Evolutionary conservation across 2,888 invertebrate species (phyloP).

Genomic region (Orthosia gracilis): DNA sequence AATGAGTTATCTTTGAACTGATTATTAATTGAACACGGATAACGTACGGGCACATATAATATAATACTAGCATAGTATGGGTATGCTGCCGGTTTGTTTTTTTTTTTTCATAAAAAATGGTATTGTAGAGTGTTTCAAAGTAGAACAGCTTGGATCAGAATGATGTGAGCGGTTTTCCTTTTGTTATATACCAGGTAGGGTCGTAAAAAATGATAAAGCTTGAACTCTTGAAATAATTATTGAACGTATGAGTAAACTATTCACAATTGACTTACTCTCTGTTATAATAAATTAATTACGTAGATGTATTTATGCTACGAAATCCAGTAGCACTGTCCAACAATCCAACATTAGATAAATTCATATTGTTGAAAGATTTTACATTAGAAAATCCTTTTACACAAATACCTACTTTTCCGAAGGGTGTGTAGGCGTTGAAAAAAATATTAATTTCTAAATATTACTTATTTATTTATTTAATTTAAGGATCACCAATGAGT

Average conservation of each 20-base stretch:
- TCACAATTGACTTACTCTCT: too few species aligned
- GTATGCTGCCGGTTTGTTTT: not conserved
- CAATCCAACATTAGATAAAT: too few species aligned
- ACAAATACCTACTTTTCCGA: not conserved
- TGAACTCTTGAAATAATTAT: too few species aligned
- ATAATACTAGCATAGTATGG: too few species aligned
- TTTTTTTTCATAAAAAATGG: not conserved
- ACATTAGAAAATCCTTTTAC: too few species aligned
- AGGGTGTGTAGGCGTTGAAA: too few species aligned
- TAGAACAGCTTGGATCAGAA: not conserved
- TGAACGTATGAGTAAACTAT: too few species aligned
- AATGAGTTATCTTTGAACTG: conserved; percentile 35
- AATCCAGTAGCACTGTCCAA: too few species aligned
- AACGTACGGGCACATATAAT: not conserved
- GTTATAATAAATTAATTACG: not conserved
- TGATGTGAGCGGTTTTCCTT: not conserved
- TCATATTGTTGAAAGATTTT: not conserved
- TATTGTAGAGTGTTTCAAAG: not conserved
- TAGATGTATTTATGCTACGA: not conserved
- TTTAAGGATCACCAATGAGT: too few species aligned
- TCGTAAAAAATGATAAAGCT: too few species aligned
- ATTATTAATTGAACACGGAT: conserved; percentile 22
- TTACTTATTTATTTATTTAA: too few species aligned
- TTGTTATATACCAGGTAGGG: not conserved
- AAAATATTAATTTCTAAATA: too few species aligned